These are phyloP conservation scores for Pammene aurita DNA, from an alignment of 2,888 invertebrate genomes.

Conservation along the genomic window DNA sequence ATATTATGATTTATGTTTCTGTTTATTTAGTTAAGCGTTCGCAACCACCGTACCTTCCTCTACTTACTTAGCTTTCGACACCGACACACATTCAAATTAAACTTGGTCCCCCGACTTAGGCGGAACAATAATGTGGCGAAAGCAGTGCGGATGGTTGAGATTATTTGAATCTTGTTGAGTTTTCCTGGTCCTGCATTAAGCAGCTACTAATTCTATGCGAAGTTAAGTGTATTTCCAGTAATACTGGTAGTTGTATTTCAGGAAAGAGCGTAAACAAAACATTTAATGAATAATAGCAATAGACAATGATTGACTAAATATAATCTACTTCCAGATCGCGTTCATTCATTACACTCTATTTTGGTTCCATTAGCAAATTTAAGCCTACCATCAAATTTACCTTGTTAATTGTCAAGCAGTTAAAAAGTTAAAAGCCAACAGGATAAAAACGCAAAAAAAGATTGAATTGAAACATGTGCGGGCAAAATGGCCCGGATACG, in stretches of 20 bases:
- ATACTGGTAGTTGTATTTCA: too few species aligned
- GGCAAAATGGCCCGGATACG: constrained; percentile 20
- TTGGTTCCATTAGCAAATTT: neutral
- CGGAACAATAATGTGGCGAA: constrained; percentile 22
- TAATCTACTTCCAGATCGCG: too few species aligned
- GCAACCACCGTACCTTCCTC: neutral
- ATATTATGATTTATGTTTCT: neutral
- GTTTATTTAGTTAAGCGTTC: neutral
- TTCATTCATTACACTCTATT: neutral
- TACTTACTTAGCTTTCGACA: constrained; percentile 28
- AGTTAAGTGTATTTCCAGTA: neutral
- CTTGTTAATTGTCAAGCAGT: constrained; percentile 10
- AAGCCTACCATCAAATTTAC: constrained; percentile 1
- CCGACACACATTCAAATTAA: constrained; percentile 32
- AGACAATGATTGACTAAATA: too few species aligned
- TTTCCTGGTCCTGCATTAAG: constrained; percentile 3
- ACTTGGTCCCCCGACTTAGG: constrained; percentile 27
- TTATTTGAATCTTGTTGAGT: constrained; percentile 30
- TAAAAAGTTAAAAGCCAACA: constrained; percentile 23
- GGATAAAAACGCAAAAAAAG: constrained; percentile 5
- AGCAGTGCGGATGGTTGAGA: constrained; percentile 8
- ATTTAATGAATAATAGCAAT: too few species aligned
- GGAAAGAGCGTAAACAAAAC: too few species aligned
- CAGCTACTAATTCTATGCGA: neutral
- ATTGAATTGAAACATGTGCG: constrained; percentile 30